These are phyloP conservation scores for Peromyscus eremicus DNA, from an alignment of 2,797 vertebrate species.

Conservation along the genomic window DNA sequence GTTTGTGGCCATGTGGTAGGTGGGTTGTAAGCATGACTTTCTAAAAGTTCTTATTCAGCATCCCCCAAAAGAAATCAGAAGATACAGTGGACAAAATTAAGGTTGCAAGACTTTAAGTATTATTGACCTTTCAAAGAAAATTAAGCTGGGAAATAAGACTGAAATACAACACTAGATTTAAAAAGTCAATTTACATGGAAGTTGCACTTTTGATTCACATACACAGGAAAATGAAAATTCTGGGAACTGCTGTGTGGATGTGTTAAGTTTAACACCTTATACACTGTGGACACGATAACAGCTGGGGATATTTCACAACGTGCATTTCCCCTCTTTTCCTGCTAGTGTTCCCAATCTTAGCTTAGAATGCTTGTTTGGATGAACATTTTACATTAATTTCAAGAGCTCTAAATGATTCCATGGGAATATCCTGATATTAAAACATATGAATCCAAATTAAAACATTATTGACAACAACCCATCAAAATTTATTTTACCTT, in stretches of 20 bases:
- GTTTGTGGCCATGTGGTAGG: background rate
- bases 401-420: conserved; percentile 6
- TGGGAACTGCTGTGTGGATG: background rate
- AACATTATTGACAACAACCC: conserved; percentile 43
- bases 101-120: background rate
- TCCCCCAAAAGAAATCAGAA: background rate
- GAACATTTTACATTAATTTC: conserved; percentile 27
- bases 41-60: background rate
- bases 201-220: background rate
- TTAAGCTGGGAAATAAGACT: background rate
- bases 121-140: background rate
- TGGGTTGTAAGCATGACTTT: background rate
- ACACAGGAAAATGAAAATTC: conserved; percentile 25
- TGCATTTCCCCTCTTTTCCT: background rate
- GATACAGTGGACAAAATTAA: conserved; percentile 1
- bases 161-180: conserved; percentile 27
- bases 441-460: conserved; percentile 25
- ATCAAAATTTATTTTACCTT: conserved; percentile 37
- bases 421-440: conserved; percentile 29
- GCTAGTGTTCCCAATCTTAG: conserved; percentile 33
- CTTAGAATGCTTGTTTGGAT: conserved; percentile 40
- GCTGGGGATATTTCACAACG: conserved; percentile 27
- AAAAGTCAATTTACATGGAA: conserved; percentile 6
- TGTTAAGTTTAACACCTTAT: conserved; percentile 47
- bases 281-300: conserved; percentile 9